These are phyloP conservation scores for Pelmatolapia mariae DNA, from an alignment of 2,113 vertebrate genomes.

Conservation along the genomic window DNA sequence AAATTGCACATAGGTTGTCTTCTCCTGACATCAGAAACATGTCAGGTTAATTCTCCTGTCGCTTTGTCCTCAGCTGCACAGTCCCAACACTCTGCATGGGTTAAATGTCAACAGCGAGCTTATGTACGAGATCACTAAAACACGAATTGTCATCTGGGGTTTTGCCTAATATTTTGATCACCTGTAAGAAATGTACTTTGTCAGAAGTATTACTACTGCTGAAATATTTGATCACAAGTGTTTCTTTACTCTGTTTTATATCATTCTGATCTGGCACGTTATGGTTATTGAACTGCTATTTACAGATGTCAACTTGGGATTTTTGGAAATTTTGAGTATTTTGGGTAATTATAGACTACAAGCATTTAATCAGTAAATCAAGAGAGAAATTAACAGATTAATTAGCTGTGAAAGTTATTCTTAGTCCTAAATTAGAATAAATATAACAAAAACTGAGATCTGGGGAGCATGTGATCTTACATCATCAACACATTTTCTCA, in stretches of 20 bases:
- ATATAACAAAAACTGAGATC: neutral
- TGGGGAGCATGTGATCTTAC: neutral
- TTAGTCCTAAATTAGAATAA: neutral
- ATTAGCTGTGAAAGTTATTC: neutral
- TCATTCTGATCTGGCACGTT: neutral
- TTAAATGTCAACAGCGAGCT: neutral
- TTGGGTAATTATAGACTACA: neutral
- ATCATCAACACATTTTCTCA: neutral
- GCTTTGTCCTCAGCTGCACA: no score
- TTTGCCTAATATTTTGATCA: neutral
- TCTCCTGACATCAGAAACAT: neutral
- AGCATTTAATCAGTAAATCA: neutral
- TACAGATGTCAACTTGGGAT: neutral
- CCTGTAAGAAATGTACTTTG: neutral
- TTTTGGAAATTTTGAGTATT: neutral
- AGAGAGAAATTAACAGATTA: neutral
- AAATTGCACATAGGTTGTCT: neutral
- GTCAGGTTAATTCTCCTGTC: neutral
- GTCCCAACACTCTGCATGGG: neutral
- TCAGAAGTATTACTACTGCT: neutral
- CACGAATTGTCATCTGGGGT: neutral
- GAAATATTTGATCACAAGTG: neutral
- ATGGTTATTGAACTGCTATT: neutral
- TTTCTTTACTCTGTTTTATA: neutral
- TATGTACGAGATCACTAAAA: neutral